phyloP scores from a whole-genome alignment of 2,888 invertebrate species.

The Allophyes oxyacanthae region DNA sequence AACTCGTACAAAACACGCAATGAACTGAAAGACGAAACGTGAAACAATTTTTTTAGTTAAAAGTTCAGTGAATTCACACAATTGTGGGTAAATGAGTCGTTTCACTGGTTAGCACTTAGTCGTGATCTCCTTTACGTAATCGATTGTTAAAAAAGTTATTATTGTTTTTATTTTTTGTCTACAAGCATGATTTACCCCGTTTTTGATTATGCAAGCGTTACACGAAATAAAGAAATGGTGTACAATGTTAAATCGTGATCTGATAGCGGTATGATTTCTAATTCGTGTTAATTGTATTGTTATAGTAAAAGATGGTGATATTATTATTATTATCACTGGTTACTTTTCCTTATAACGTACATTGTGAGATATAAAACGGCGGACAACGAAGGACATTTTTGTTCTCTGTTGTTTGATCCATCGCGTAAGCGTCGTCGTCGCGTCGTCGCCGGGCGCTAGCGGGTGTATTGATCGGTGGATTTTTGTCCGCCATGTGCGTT shows the following conservation, averaged over 20 bases:
- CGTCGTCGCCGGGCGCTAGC: too few relatives aligned
- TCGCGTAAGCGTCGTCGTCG: too few relatives aligned
- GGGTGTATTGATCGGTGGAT: too few relatives aligned
- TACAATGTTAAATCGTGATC: constrained; percentile 51
- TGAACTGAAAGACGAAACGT: not conserved
- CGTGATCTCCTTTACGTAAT: constrained; percentile 74
- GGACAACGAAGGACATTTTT: too few relatives aligned
- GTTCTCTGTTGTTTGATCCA: too few relatives aligned
- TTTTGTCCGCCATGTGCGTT: too few relatives aligned
- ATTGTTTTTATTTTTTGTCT: constrained; percentile 67
- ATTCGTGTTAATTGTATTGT: constrained; percentile 52
- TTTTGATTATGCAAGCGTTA: constrained; percentile 63
- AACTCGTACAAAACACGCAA: constrained; percentile 1
- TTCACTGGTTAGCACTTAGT: constrained; percentile 55
- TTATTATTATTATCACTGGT: not conserved
- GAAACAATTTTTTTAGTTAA: not conserved
- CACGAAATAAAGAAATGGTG: constrained; percentile 41
- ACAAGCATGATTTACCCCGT: constrained; percentile 63
- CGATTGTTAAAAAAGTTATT: constrained; percentile 61
- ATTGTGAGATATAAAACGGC: too few relatives aligned
- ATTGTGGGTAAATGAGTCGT: constrained; percentile 55
- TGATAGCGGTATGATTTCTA: constrained; percentile 28
- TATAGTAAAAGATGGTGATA: constrained; percentile 15
- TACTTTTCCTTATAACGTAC: not conserved
- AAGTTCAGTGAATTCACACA: constrained; percentile 42